Base-by-base conservation (phyloP, 2,113 vertebrate species). In the Micromys minutus region DNA sequence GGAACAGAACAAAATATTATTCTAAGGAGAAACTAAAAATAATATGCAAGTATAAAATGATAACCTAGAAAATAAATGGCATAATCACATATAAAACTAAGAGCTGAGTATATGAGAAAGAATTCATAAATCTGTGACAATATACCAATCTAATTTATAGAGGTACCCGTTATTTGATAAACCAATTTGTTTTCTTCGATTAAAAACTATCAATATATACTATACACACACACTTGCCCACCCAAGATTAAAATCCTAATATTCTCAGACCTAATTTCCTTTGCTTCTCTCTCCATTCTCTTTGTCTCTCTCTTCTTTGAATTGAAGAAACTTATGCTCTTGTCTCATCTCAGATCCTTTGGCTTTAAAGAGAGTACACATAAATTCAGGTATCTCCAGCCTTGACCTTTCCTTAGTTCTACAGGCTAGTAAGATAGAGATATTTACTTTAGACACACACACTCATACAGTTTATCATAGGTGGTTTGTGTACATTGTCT, bases 1-100 rank as follows among this genome's bases (percentile, higher is more conserved):
- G 81, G 55, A 94, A 81, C 36, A 90, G 63, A 94, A 87, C 63
- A 63, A 77, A 95, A 9, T 90, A 87, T 92, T 81, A 65, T 90
- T 92, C 42, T 90, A 85, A 95, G 77, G 42, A 26, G 89, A 95
- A 90, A 74, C 42, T 59, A 57, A 89, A 91, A 87, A 84, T 74
- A 91, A 80, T 74, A 55, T 81, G 55, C 34, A 89, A 85, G 45
- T 39, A 12, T 90, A 65, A 87, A 85, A 93, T 81, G 92, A 81
- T 84, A 93, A 80, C 36, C 71, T 93, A 39, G 34, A 90, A 81
- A 93, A 77, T 85, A 92, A 90, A 9, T 81, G 11, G 11, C 55
- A 39, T 90, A 95, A 74, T 74, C 24, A 95, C 77, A 84, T 4
- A 79, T 59, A 90, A 95, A 92, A 93, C 34, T 87, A 95, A 94